Percentiles rank a stretch among this genome's conserved stretches.
Evolutionary conservation across 2,888 invertebrate species (phyloP).

Genomic region (Melolontha melolontha): DNA sequence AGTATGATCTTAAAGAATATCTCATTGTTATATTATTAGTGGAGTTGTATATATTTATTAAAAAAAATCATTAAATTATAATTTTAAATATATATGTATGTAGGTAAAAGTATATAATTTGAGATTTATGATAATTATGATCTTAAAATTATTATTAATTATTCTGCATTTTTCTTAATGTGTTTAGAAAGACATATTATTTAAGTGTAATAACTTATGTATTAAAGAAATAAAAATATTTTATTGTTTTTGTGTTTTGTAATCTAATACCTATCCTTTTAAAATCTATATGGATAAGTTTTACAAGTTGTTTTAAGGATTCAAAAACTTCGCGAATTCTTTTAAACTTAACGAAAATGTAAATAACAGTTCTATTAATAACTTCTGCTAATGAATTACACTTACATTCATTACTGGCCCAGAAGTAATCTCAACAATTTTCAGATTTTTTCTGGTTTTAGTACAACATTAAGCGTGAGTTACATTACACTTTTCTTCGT

Average conservation of each 20-base stretch:
- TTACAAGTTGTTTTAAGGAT: too few species aligned
- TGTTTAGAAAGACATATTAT: constrained; percentile 1
- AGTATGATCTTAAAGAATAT: constrained; percentile 5
- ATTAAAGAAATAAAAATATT: constrained; percentile 3
- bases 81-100: too few species aligned
- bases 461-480: too few species aligned
- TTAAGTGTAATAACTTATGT: neutral
- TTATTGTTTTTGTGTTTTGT: constrained; percentile 1
- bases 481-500: too few species aligned
- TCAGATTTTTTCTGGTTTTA: too few species aligned
- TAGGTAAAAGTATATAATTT: neutral
- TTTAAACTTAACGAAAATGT: too few species aligned
- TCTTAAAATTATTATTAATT: neutral
- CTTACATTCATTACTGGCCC: too few species aligned
- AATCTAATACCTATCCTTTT: neutral
- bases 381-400: too few species aligned
- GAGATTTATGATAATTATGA: neutral
- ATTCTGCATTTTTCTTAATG: constrained; percentile 8
- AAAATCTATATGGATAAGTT: too few species aligned
- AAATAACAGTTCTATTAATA: too few species aligned
- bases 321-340: too few species aligned
- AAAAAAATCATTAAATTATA: constrained; percentile 3
- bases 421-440: too few species aligned
- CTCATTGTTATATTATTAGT: constrained; percentile 12
- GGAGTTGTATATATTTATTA: neutral